Conservation (phyloP, 2,797 vertebrate species). For the Typhlichthys eigenmanni region DNA sequence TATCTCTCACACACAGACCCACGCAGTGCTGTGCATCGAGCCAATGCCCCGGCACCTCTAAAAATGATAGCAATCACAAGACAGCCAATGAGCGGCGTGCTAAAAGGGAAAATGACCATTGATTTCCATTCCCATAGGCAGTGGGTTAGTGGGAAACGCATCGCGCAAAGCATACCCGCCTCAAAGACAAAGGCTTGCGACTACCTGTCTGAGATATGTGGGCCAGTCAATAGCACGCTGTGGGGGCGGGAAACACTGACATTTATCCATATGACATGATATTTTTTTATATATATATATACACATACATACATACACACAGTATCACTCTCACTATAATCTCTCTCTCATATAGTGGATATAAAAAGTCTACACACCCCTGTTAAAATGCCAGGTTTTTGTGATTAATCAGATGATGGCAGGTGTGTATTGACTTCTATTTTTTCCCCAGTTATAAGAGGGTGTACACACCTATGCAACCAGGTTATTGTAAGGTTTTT, state of each 20-base stretch:
- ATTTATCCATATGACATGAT: not conserved
- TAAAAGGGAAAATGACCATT: conserved; percentile 58
- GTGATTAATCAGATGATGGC: no score
- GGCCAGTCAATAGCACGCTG: conserved; percentile 56
- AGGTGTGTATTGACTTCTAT: no score
- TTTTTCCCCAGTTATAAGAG: no score
- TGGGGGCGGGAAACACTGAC: conserved; percentile 42
- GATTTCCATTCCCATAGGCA: conserved; percentile 55
- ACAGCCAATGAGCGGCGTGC: conserved; percentile 56
- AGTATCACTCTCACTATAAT: no score
- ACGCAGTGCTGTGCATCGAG: conserved; percentile 48
- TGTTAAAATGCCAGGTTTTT: no score
- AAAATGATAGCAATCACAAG: conserved; percentile 64
- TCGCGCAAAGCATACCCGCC: conserved; percentile 48
- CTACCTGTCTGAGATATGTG: conserved; percentile 51
- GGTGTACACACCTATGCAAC: no score
- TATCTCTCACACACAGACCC: conserved; percentile 50
- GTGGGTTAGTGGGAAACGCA: conserved; percentile 45
- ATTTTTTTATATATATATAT: no score
- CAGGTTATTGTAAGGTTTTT: no score
- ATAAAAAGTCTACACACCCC: no score
- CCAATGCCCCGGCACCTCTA: conserved; percentile 57
- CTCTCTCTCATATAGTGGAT: no score
- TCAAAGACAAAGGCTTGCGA: conserved; percentile 60
- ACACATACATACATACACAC: no score